phyloP scores from a whole-genome alignment of 2,888 invertebrate genomes.

The Caradrina clavipalpis region DNA sequence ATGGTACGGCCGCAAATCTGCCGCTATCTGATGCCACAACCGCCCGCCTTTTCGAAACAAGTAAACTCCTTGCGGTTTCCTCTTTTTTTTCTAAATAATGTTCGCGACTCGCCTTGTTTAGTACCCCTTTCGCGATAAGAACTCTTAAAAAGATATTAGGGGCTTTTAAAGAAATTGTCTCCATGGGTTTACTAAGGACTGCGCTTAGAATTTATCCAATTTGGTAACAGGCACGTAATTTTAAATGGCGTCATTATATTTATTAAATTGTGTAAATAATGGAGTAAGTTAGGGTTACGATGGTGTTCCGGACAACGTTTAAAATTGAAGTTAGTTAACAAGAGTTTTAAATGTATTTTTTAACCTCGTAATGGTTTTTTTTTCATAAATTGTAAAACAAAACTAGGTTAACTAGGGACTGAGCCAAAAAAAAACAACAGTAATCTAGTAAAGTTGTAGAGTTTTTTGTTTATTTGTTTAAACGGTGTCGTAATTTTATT shows the following conservation, averaged over 20 bases:
- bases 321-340: background rate
- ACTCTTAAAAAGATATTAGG: constrained; percentile 86
- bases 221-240: constrained; percentile 50
- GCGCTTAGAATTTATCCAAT: constrained; percentile 50
- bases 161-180: constrained; percentile 87
- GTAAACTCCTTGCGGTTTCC: constrained; percentile 82
- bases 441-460: too few relatives aligned
- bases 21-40: constrained; percentile 85
- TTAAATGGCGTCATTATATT: constrained; percentile 47
- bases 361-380: too few relatives aligned
- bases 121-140: constrained; percentile 86
- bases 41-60: constrained; percentile 88
- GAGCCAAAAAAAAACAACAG: too few relatives aligned
- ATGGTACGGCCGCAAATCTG: constrained; percentile 87
- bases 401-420: too few relatives aligned
- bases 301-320: constrained; percentile 12
- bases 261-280: constrained; percentile 50
- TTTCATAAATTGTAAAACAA: too few relatives aligned
- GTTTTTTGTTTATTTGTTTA: too few relatives aligned
- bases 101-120: constrained; percentile 84
- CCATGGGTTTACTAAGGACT: constrained; percentile 69
- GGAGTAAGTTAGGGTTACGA: constrained; percentile 41
- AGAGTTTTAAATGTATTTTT: background rate
- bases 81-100: constrained; percentile 87
- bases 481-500: too few relatives aligned